Evolutionary conservation across 64 coral and sea anemone genomes (phyloP).

Genomic region (Dendronephthya gigantea): DNA sequence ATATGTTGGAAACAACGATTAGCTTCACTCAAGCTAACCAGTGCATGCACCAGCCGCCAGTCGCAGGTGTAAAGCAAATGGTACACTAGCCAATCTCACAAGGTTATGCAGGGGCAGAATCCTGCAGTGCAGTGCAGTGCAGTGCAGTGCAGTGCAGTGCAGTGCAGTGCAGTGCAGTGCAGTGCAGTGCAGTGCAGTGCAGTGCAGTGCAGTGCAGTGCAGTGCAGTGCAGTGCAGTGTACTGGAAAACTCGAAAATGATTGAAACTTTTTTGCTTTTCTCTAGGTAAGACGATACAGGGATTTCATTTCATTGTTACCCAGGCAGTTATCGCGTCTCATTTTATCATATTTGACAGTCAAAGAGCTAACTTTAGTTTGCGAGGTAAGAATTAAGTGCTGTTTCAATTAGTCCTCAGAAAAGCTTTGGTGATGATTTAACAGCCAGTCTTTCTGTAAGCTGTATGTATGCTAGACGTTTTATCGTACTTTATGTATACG

Average conservation of each 20-base stretch:
- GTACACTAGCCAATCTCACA: background rate
- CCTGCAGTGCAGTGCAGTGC: no score
- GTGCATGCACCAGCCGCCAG: no score
- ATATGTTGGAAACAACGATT: background rate
- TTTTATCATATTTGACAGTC: constrained; percentile 57
- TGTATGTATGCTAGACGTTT: no score
- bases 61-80: background rate
- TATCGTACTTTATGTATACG: background rate
- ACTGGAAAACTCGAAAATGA: background rate
- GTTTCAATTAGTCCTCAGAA: background rate
- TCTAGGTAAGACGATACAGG: constrained; percentile 78
- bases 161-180: no score
- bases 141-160: no score
- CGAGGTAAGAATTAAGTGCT: constrained; percentile 37
- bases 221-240: no score
- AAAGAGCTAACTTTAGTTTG: constrained; percentile 62
- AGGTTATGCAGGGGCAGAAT: no score
- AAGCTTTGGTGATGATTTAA: no score
- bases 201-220: no score
- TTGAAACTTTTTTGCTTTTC: background rate
- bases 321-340: constrained; percentile 49
- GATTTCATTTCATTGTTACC: constrained; percentile 76
- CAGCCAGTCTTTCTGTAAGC: no score
- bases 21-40: no score
- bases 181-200: no score